Evolutionary conservation across 2,797 vertebrate species (phyloP).

Genomic region (Cryptoblepharus egeriae): DNA sequence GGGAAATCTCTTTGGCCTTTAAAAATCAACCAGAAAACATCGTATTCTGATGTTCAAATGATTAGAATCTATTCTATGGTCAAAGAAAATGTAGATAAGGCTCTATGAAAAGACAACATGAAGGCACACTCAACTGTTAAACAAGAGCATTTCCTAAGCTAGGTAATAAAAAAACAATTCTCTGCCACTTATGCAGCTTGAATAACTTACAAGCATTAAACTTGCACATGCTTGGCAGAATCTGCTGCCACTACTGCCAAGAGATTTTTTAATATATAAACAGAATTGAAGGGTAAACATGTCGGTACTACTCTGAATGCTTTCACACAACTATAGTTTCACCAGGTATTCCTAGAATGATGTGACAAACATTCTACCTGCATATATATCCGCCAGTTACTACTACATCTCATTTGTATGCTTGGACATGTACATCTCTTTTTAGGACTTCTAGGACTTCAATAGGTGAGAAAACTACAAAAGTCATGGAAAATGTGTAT

Average conservation of each 20-base stretch:
- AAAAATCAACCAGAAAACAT: not conserved
- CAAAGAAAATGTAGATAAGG: slow-evolving; percentile 25
- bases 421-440: not conserved
- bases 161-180: slow-evolving; percentile 41
- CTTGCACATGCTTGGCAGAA: not conserved
- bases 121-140: slow-evolving; percentile 19
- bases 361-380: not conserved
- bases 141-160: slow-evolving; percentile 28
- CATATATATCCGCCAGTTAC: no score
- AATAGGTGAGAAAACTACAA: not conserved
- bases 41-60: not conserved
- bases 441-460: not conserved
- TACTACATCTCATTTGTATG: no score
- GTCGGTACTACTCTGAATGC: not conserved
- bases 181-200: not conserved
- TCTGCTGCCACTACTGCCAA: not conserved
- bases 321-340: not conserved
- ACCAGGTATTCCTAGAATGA: not conserved
- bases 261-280: not conserved
- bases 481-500: not conserved
- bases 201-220: not conserved
- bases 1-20: slow-evolving; percentile 21
- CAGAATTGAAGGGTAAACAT: not conserved
- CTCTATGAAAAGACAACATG: slow-evolving; percentile 21
- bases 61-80: not conserved